Percentiles rank a stretch among this genome's conserved stretches.
Conservation (phyloP, 2,888 invertebrate species). For the Dryocosmus kuriphilus region DNA sequence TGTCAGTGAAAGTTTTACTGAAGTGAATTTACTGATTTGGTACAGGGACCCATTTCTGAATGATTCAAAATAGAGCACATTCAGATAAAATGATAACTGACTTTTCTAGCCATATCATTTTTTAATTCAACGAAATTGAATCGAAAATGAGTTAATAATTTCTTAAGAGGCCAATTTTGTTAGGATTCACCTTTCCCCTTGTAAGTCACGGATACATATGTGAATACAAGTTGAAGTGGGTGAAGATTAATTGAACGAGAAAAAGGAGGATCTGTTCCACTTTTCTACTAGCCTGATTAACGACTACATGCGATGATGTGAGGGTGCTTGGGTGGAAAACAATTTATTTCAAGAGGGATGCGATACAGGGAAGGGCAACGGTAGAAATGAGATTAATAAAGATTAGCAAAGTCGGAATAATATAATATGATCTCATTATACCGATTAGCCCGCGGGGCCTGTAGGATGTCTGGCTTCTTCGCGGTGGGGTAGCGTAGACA, state of each 20-base stretch:
- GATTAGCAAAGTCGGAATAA: constrained; percentile 76
- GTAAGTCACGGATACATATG: not conserved
- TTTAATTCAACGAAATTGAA: not conserved
- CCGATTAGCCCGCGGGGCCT: constrained; percentile 73
- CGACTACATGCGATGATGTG: constrained; percentile 10
- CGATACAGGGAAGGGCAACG: constrained; percentile 47
- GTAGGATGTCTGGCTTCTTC: constrained; percentile 75
- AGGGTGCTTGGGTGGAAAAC: not conserved
- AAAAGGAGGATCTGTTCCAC: constrained; percentile 15
- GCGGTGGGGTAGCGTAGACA: constrained; percentile 56
- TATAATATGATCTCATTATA: constrained; percentile 76
- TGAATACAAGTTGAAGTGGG: not conserved
- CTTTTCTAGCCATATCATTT: no score
- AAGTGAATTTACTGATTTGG: no score
- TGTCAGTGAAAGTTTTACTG: no score
- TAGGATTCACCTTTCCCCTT: not conserved
- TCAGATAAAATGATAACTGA: no score
- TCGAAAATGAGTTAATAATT: not conserved
- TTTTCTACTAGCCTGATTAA: constrained; percentile 31
- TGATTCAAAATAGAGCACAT: no score
- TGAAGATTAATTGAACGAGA: constrained; percentile 37
- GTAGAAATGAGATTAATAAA: constrained; percentile 75
- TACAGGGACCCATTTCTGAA: no score
- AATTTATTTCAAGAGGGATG: constrained; percentile 24
- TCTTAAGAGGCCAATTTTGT: not conserved